phyloP scores from a whole-genome alignment of 2,797 vertebrate genomes.

The Catamblyrhynchus diadema region DNA sequence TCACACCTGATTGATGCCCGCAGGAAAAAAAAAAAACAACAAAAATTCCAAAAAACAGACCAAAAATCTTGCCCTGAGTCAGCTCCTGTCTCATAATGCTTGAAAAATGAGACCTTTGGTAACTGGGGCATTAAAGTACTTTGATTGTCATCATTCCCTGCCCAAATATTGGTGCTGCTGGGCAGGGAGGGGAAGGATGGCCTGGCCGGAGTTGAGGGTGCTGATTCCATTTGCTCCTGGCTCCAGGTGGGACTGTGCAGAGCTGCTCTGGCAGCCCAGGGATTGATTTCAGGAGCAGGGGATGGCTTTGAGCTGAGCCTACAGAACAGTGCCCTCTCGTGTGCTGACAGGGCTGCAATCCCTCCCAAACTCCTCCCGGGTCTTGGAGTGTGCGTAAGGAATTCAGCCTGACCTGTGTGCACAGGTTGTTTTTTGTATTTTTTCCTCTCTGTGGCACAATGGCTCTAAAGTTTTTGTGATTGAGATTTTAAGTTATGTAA shows the following conservation, averaged over 20 bases:
- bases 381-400: fast-evolving
- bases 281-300: neutral
- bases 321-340: slow-evolving; percentile 46
- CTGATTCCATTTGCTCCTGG: neutral
- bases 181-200: neutral
- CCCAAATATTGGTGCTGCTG: fast-evolving
- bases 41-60: too few species aligned
- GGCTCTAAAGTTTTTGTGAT: neutral
- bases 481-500: fast-evolving
- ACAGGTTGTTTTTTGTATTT: fast-evolving
- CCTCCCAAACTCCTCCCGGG: fast-evolving
- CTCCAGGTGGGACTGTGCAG: neutral
- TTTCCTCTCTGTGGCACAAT: fast-evolving
- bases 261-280: neutral
- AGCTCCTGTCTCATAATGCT: neutral
- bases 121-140: neutral
- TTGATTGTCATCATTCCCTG: neutral
- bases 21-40: neutral
- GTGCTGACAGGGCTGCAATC: neutral
- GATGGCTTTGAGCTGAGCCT: neutral
- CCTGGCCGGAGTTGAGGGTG: neutral
- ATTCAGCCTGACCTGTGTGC: fast-evolving
- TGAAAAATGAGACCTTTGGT: neutral
- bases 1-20: neutral
- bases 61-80: neutral